These are phyloP conservation scores for Tetragonula carbonaria DNA, from an alignment of 2,888 invertebrate genomes.

Conservation along the genomic window DNA sequence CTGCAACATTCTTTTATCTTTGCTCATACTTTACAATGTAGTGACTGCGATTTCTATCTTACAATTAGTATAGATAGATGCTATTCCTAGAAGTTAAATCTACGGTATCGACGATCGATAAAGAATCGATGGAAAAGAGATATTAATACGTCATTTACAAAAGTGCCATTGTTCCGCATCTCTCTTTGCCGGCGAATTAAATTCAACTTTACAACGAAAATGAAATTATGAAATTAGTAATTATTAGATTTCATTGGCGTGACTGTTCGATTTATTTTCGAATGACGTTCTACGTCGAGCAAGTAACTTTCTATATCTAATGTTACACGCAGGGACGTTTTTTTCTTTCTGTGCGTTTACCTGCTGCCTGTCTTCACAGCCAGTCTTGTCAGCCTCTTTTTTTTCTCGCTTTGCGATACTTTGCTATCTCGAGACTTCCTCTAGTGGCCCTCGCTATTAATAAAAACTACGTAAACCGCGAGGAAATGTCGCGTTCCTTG, in stretches of 20 bases:
- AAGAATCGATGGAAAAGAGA: neutral
- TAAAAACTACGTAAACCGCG: neutral
- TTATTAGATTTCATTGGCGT: too few relatives aligned
- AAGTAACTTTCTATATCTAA: too few relatives aligned
- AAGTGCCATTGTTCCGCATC: neutral
- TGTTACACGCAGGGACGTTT: too few relatives aligned
- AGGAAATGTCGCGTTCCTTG: neutral
- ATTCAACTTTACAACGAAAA: neutral
- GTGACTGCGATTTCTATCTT: neutral
- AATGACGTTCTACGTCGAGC: too few relatives aligned
- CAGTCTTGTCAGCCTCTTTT: neutral
- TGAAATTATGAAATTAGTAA: too few relatives aligned
- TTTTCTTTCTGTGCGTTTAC: neutral
- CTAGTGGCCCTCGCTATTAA: neutral
- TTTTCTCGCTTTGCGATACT: neutral
- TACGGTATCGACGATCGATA: too few relatives aligned
- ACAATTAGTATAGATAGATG: too few relatives aligned
- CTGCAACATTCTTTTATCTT: neutral
- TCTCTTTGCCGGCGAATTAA: neutral
- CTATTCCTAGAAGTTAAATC: too few relatives aligned
- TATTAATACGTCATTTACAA: neutral
- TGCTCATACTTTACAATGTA: neutral
- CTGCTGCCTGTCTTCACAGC: constrained; percentile 2
- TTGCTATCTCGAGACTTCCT: neutral
- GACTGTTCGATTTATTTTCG: too few relatives aligned